Conservation (phyloP, 2,888 invertebrate species). For the Maniola hyperantus region DNA sequence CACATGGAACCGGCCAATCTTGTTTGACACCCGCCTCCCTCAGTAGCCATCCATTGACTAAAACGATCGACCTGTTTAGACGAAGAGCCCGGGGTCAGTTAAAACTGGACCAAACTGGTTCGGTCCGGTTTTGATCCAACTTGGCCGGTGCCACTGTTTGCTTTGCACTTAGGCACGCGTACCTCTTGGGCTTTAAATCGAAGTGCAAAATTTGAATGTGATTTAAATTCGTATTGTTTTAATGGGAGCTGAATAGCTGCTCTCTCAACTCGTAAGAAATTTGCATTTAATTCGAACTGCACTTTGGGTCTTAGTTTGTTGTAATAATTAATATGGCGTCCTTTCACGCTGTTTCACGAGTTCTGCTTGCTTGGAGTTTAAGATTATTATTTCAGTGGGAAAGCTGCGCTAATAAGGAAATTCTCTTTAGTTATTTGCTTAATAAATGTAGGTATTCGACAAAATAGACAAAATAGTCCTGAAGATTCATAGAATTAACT, state of each 20-base stretch:
- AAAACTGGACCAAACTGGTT: slow-evolving; percentile 57
- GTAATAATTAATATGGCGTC: slow-evolving; percentile 30
- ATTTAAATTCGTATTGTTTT: slow-evolving; percentile 78
- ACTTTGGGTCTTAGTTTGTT: slow-evolving; percentile 46
- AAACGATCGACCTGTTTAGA: slow-evolving; percentile 40
- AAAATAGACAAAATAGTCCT: background rate
- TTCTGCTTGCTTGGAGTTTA: slow-evolving; percentile 20
- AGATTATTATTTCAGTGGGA: slow-evolving; percentile 15
- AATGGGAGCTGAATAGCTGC: slow-evolving; percentile 60
- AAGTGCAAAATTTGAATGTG: slow-evolving; percentile 79
- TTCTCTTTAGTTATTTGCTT: background rate
- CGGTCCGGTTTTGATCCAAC: slow-evolving; percentile 57
- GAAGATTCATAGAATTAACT: background rate
- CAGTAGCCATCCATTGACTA: slow-evolving; percentile 38
- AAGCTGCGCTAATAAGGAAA: slow-evolving; percentile 6
- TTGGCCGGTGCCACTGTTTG: slow-evolving; percentile 72
- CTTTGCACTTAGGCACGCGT: slow-evolving; percentile 72
- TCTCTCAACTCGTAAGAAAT: slow-evolving; percentile 55
- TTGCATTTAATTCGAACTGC: slow-evolving; percentile 65
- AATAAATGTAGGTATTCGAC: slow-evolving; percentile 8
- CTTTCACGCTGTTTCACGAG: slow-evolving; percentile 16
- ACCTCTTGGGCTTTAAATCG: slow-evolving; percentile 78
- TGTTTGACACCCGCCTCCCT: slow-evolving; percentile 51
- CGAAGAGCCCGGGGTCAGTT: slow-evolving; percentile 47
- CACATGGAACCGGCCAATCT: slow-evolving; percentile 66